Evolutionary conservation across 2,888 invertebrate genomes (phyloP).

Genomic region (Tachina fera): DNA sequence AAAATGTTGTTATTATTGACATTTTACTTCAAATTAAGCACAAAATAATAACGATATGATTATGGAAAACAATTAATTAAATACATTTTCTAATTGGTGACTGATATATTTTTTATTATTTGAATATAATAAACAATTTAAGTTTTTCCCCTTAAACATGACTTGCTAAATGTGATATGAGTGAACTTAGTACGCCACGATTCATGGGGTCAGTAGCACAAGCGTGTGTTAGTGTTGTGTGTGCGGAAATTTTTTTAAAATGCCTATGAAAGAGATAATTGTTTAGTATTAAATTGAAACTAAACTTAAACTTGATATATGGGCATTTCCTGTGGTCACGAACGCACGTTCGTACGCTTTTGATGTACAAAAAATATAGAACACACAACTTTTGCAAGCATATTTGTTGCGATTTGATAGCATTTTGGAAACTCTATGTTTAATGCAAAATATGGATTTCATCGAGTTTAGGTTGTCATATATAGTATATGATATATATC

Average conservation of each 20-base stretch:
- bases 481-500: no score
- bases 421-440: no score
- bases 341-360: no score
- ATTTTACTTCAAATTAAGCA: constrained; percentile 31
- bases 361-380: no score
- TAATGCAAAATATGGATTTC: no score
- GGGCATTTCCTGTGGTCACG: no score
- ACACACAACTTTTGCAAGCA: no score
- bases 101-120: not conserved
- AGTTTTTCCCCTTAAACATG: constrained; percentile 14
- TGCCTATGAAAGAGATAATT: not conserved
- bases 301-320: no score
- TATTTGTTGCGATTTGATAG: no score
- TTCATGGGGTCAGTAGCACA: no score
- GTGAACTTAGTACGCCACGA: not conserved
- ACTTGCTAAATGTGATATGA: constrained; percentile 19
- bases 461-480: no score
- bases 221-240: not conserved
- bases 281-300: no score
- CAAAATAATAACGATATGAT: constrained; percentile 3
- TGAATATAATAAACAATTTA: not conserved
- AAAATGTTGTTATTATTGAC: constrained; percentile 21
- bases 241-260: not conserved
- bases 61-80: constrained; percentile 43
- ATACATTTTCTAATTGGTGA: constrained; percentile 1